Base-by-base conservation (phyloP, 1,140 invertebrate genomes). In the Drosophila kanapiae region DNA sequence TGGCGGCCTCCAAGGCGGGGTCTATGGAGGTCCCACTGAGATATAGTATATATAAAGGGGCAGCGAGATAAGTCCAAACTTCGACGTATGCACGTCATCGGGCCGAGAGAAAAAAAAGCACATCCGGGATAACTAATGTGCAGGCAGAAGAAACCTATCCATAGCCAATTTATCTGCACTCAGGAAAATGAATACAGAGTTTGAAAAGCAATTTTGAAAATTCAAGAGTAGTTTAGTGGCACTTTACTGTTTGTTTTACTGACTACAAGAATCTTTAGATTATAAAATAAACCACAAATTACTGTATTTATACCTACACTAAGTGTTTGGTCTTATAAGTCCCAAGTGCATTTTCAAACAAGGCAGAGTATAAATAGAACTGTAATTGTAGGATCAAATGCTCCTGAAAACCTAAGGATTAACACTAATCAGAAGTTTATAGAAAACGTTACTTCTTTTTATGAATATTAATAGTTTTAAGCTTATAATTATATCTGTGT, bases 61-160 rank as follows among this genome's bases (percentile, higher is more conserved):
- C 29, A 59, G 37, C 23, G 9, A 51, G 48, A 56, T 42, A 51
- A 49, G 48, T 35, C 57, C n/a, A 14, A 61, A 64, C 16, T 60
- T 47, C 65, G 82, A 71, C 58, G 71, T 72, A 80, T 72, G 81
- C 81, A 69, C 81, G 81, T 84, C 81, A 84, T 84, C 81, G 51
- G 76, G 59, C 57, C 31, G 38, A 54, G 9, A 18, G 31, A 43
- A 14, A 47, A 49, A 49, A 71, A 86, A 79, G 75, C 59, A 86
- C 75, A 86, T 82, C 82, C 82, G 82, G 82, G 59, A 85, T 64
- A 71, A 70, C 57, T 74, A 85, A 80, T 84, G 82, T 83, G 79
- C 59, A 78, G 53, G 68, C 45, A 43, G 14, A 40, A 51, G 51
- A 75, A 54, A 45, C 43, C 14, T 40, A 70, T 38, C 49, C 33